Conservation (phyloP, 2,113 vertebrate genomes). For the Mesoclemmys tuberculata region DNA sequence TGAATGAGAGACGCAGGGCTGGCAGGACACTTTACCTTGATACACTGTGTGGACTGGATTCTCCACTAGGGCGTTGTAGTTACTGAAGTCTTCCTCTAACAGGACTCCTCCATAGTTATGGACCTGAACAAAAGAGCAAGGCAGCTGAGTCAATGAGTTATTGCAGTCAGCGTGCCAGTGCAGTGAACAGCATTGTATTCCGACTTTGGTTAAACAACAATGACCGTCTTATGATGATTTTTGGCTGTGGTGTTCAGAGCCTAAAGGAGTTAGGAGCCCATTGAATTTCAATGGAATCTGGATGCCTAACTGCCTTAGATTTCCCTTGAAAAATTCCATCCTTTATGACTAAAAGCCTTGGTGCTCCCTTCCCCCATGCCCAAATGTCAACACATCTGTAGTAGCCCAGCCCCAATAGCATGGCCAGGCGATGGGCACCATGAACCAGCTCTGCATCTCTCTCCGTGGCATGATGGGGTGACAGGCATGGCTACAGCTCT, state of each 20-base stretch:
- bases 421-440: not conserved
- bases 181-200: not conserved
- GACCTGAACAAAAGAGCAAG: constrained; percentile 74
- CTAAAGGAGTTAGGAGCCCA: not conserved
- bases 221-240: rapidly evolving
- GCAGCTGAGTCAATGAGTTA: not conserved
- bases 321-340: not conserved
- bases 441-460: not conserved
- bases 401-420: not conserved
- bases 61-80: constrained; percentile 88
- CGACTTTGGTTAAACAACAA: not conserved
- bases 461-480: not conserved
- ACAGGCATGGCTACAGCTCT: not conserved
- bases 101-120: constrained; percentile 87
- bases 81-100: constrained; percentile 90
- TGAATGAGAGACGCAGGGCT: rapidly evolving
- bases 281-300: not conserved
- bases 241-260: not conserved
- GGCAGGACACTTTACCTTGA: constrained; percentile 81
- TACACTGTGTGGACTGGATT: constrained; percentile 88
- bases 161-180: rapidly evolving
- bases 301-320: not conserved
- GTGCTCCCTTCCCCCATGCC: not conserved
- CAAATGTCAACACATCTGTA: not conserved
- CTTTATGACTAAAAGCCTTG: not conserved